Conservation (phyloP, 1,140 invertebrate species). For the Papilio helenus region DNA sequence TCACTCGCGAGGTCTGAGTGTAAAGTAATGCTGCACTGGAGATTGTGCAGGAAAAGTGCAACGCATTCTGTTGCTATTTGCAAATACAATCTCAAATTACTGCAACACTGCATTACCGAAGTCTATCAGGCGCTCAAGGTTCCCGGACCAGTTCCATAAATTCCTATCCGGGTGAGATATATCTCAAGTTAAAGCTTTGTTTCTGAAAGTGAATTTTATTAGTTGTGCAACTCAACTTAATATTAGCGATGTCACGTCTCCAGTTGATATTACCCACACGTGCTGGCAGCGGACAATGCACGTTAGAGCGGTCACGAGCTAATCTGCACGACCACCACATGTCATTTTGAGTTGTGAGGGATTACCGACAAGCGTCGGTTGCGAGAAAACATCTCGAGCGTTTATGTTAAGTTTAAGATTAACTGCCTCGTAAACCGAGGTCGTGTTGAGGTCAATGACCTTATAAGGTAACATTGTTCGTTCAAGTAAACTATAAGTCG, state of each 20-base stretch:
- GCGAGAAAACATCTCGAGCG: slow-evolving; percentile 9
- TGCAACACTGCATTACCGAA: not conserved
- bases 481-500: not conserved
- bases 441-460: not conserved
- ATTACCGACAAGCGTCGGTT: not conserved
- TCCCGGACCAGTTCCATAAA: not conserved
- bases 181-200: too few relatives aligned
- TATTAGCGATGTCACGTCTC: not conserved
- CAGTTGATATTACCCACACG: not conserved
- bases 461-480: not conserved
- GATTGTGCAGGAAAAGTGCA: not conserved
- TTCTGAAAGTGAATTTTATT: too few relatives aligned
- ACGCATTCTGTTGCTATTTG: not conserved
- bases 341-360: not conserved
- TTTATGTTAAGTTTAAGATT: not conserved
- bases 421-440: not conserved
- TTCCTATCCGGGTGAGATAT: not conserved
- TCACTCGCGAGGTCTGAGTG: slow-evolving; percentile 4
- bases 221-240: not conserved
- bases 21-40: not conserved
- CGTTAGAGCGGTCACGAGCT: not conserved
- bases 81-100: not conserved
- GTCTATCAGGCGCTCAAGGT: not conserved
- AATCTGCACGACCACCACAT: not conserved
- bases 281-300: not conserved